A percentile compares a stretch with the other conserved stretches of the same genome.
These are phyloP conservation scores for Dyspetes luteomarginatus DNA, from an alignment of 2,888 invertebrate genomes.

Conservation along the genomic window DNA sequence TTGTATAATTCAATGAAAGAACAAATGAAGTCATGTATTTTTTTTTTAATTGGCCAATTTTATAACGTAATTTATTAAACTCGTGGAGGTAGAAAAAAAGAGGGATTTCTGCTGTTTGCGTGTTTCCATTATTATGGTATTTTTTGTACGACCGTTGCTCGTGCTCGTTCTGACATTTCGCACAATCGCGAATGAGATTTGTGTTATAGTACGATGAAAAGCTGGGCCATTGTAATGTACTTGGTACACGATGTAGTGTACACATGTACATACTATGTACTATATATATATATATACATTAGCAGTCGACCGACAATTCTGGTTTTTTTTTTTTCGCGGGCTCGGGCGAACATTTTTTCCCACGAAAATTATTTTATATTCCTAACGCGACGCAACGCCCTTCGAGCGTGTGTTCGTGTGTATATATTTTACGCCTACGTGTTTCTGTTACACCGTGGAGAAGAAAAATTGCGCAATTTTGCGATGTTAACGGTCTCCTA, in stretches of 20 bases:
- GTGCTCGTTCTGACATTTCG: conserved; percentile 51
- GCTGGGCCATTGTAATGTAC: conserved; percentile 4
- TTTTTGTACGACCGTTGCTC: conserved; percentile 34
- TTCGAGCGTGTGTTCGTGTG: conserved; percentile 39
- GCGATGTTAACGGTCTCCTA: conserved; percentile 20
- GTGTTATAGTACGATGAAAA: background rate
- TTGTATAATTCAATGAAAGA: too few relatives aligned
- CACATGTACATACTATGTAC: background rate
- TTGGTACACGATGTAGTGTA: conserved; percentile 24
- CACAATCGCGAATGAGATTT: conserved; percentile 28
- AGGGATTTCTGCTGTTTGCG: conserved; percentile 8
- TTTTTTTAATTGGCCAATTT: background rate
- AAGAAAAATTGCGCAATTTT: conserved; percentile 49
- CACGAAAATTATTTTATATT: conserved; percentile 68
- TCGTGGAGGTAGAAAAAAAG: background rate
- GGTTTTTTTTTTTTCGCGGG: conserved; percentile 19
- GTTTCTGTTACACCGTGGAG: conserved; percentile 3
- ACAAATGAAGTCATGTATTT: background rate
- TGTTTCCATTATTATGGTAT: background rate
- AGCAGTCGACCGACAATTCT: background rate
- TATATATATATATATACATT: too few relatives aligned
- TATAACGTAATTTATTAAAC: background rate
- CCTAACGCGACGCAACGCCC: conserved; percentile 56
- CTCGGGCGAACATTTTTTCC: conserved; percentile 51
- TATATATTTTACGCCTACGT: conserved; percentile 3